phyloP scores from a whole-genome alignment of 2,888 invertebrate species.

The Dorcus parallelipipedus region DNA sequence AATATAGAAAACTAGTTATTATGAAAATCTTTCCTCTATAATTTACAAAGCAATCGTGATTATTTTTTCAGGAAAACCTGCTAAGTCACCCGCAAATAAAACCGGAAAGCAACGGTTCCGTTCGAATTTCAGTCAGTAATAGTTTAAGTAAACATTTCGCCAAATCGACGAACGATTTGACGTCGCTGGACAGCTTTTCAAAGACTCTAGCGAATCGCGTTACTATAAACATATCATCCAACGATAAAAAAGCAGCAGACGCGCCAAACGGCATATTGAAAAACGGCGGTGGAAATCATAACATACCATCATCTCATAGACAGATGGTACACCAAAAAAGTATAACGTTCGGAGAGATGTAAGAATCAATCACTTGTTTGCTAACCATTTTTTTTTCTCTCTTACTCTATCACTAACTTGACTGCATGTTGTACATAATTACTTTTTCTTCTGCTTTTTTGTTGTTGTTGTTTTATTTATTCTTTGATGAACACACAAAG shows the following conservation, averaged over 20 bases:
- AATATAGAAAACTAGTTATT: too few species aligned
- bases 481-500: too few species aligned
- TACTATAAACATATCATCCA: slow-evolving; percentile 40
- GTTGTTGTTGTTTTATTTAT: too few species aligned
- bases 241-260: slow-evolving; percentile 30
- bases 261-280: slow-evolving; percentile 54
- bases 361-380: slow-evolving; percentile 31
- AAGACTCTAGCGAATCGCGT: slow-evolving; percentile 38
- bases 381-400: slow-evolving; percentile 4
- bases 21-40: too few species aligned
- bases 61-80: slow-evolving; percentile 40
- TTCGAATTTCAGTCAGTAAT: slow-evolving; percentile 44
- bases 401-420: background rate
- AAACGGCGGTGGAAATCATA: slow-evolving; percentile 41
- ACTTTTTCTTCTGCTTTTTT: background rate
- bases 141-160: slow-evolving; percentile 38
- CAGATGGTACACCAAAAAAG: slow-evolving; percentile 47
- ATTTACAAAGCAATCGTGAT: background rate
- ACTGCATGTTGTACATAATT: slow-evolving; percentile 4
- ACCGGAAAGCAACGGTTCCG: slow-evolving; percentile 44
- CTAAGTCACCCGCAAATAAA: slow-evolving; percentile 40
- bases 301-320: slow-evolving; percentile 33
- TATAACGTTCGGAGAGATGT: slow-evolving; percentile 51
- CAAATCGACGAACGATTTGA: slow-evolving; percentile 42
- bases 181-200: slow-evolving; percentile 28